A percentile compares a stretch with the other conserved stretches of the same genome.
Evolutionary conservation across 2,888 invertebrate genomes (phyloP).

Genomic region (Pristionchus mayeri): DNA sequence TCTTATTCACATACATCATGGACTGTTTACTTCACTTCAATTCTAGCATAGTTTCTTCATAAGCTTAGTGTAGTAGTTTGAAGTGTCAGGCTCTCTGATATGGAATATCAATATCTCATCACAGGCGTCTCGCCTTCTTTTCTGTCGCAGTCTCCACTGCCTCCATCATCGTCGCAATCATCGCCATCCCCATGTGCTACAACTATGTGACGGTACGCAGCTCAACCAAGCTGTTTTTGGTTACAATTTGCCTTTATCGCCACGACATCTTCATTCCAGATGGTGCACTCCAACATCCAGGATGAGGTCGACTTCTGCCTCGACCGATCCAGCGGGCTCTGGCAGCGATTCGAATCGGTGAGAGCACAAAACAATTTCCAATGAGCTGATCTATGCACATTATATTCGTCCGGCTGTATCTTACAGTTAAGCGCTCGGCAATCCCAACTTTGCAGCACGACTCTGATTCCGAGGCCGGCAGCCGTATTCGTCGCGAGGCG

Average conservation of each 20-base stretch:
- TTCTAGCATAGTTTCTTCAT: background rate
- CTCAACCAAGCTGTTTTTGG: too few species aligned
- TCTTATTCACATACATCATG: too few species aligned
- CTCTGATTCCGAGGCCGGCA: too few species aligned
- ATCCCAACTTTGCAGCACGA: too few species aligned
- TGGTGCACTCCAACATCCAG: conserved; percentile 12
- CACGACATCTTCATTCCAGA: background rate
- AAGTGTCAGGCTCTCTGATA: background rate
- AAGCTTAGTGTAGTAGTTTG: background rate
- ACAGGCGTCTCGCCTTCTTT: conserved; percentile 32
- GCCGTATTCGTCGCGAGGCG: background rate
- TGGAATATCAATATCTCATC: background rate
- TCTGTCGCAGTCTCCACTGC: conserved; percentile 25
- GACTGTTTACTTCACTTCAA: background rate
- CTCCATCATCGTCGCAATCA: background rate
- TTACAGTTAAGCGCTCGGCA: too few species aligned
- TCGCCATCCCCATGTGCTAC: conserved; percentile 44
- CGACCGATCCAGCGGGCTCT: background rate
- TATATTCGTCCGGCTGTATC: too few species aligned
- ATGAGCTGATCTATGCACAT: background rate
- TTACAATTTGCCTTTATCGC: too few species aligned
- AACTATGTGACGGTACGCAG: conserved; percentile 14
- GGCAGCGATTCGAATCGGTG: background rate
- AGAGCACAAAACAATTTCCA: background rate
- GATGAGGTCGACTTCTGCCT: conserved; percentile 41